These are phyloP conservation scores for Apostichopus parvimensis DNA, from an alignment of 35 echinoderm and acorn worm species.

Conservation along the genomic window DNA sequence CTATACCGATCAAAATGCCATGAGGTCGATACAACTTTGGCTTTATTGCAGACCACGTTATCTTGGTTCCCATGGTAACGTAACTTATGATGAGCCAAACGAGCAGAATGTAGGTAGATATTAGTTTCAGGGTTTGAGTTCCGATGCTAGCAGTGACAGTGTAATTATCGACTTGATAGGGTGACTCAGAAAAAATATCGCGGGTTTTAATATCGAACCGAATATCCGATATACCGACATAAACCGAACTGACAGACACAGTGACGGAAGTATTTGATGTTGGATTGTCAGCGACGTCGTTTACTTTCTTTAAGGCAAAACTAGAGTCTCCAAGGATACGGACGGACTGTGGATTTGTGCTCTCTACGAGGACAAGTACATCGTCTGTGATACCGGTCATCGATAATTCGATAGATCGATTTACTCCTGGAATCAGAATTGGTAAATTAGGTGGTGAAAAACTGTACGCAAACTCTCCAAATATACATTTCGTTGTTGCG, in stretches of 20 bases:
- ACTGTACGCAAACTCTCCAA: slow-evolving; percentile 19
- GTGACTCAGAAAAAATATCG: slow-evolving; percentile 24
- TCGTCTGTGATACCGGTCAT: slow-evolving; percentile 8
- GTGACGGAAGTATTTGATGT: not conserved
- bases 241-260: not conserved
- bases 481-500: not conserved
- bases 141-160: not conserved
- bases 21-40: slow-evolving; percentile 58
- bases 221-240: not conserved
- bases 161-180: slow-evolving; percentile 1
- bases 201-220: slow-evolving; percentile 8
- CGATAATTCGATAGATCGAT: not conserved
- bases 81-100: slow-evolving; percentile 58
- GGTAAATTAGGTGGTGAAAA: not conserved
- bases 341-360: slow-evolving; percentile 13
- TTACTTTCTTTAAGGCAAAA: not conserved
- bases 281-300: not conserved
- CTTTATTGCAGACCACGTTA: slow-evolving; percentile 53
- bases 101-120: slow-evolving; percentile 57
- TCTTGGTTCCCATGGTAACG: slow-evolving; percentile 67
- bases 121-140: not conserved
- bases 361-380: slow-evolving; percentile 2
- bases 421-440: not conserved
- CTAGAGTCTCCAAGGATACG: not conserved
- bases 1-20: slow-evolving; percentile 67